A percentile compares a stretch with the other conserved stretches of the same genome.
phyloP scores from a whole-genome alignment of 2,113 vertebrate species.

The Gavia stellata region DNA sequence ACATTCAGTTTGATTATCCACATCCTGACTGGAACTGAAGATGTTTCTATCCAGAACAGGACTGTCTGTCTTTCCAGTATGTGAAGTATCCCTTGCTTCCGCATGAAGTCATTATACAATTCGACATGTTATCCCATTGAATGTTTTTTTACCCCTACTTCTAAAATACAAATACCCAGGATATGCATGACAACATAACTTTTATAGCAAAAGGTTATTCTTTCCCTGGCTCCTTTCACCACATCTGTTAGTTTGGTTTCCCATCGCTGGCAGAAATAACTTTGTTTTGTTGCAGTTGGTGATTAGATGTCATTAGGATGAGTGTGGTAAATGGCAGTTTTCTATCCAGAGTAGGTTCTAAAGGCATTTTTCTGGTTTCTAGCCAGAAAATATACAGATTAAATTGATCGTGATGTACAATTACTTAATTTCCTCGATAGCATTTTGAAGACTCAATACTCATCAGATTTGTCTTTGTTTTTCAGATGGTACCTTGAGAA shows the following conservation, averaged over 20 bases:
- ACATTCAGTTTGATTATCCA: neutral
- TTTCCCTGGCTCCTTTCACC: neutral
- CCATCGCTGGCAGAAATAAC: neutral
- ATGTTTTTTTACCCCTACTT: neutral
- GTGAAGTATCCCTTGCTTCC: neutral
- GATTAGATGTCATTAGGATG: neutral
- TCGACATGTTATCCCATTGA: neutral
- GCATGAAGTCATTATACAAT: neutral
- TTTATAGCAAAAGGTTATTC: neutral
- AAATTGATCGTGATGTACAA: neutral
- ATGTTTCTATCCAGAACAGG: neutral
- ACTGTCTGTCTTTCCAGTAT: neutral
- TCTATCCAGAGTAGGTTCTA: neutral
- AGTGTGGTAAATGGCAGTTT: neutral
- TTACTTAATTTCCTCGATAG: neutral
- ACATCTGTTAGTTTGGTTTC: neutral
- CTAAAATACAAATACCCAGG: neutral
- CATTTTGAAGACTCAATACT: neutral
- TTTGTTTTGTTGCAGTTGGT: neutral
- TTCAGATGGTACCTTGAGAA: constrained; percentile 92
- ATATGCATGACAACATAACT: neutral
- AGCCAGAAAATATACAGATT: neutral
- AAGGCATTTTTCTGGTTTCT: neutral
- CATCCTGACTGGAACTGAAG: neutral
- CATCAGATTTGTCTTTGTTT: constrained; percentile 4